These are phyloP conservation scores for Clostera curtula DNA, from an alignment of 2,888 invertebrate genomes.

Conservation along the genomic window DNA sequence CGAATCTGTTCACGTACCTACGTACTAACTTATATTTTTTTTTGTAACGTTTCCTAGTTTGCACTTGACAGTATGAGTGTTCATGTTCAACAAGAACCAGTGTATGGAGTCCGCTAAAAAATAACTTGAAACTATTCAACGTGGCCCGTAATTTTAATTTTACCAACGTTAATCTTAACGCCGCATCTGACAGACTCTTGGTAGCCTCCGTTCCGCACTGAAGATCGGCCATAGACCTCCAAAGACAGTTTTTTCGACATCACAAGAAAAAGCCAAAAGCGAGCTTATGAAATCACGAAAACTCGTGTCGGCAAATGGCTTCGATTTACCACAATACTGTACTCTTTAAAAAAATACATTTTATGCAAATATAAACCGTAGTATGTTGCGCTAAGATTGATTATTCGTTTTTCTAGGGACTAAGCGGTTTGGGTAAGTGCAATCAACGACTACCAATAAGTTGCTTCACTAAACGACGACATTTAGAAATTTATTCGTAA, in stretches of 20 bases:
- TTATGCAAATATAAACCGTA: conserved; percentile 20
- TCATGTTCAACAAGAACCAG: no score
- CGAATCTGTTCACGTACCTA: no score
- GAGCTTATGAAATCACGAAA: conserved; percentile 56
- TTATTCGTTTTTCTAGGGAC: background rate
- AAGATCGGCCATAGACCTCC: conserved; percentile 40
- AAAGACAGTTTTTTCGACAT: conserved; percentile 46
- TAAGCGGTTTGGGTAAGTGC: conserved; percentile 7
- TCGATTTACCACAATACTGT: conserved; percentile 18
- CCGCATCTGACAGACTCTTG: conserved; percentile 12
- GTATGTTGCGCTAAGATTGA: conserved; percentile 12
- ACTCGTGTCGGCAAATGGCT: conserved; percentile 57
- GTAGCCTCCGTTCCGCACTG: conserved; percentile 36
- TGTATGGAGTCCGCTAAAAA: conserved; percentile 7
- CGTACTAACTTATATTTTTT: no score
- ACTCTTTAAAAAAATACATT: conserved; percentile 6
- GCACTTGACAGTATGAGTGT: no score
- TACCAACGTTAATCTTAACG: conserved; percentile 21
- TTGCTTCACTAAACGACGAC: conserved; percentile 44
- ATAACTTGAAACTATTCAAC: conserved; percentile 7
- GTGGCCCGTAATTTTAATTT: conserved; percentile 20
- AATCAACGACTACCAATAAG: conserved; percentile 34
- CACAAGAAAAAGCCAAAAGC: conserved; percentile 41
- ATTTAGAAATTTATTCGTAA: conserved; percentile 43
- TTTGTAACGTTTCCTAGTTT: no score